phyloP scores from a whole-genome alignment of 2,888 invertebrate genomes.

The Polyommatus icarus region DNA sequence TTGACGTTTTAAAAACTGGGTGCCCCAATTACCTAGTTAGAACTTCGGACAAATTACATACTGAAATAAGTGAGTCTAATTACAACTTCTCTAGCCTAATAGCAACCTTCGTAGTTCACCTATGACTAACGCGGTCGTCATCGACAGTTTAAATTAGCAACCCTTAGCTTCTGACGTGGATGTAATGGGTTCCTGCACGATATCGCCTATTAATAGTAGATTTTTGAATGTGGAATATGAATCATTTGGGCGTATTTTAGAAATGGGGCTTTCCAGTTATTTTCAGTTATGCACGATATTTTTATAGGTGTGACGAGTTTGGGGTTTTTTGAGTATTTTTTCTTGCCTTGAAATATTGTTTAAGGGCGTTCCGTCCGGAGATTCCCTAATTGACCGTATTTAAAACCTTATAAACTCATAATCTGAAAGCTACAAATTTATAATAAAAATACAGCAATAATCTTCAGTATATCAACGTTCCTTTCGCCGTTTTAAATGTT shows the following conservation, averaged over 20 bases:
- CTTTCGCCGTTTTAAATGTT: no score
- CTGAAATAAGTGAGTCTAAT: not conserved
- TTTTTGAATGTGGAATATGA: constrained; percentile 6
- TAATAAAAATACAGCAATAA: no score
- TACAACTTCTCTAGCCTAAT: not conserved
- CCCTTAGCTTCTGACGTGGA: constrained; percentile 8
- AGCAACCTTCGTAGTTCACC: constrained; percentile 5
- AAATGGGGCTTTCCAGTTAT: constrained; percentile 33
- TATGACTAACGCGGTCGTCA: not conserved
- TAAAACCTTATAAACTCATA: no score
- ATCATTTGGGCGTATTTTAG: constrained; percentile 34
- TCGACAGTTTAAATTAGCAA: constrained; percentile 1
- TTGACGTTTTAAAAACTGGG: not conserved
- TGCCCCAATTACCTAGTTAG: not conserved
- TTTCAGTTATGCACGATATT: not conserved
- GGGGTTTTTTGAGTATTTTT: not conserved
- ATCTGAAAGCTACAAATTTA: no score
- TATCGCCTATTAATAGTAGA: constrained; percentile 3
- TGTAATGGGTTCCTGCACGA: constrained; percentile 9
- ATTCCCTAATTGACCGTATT: no score
- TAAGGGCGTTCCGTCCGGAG: no score
- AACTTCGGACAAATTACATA: not conserved
- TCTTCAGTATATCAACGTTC: no score
- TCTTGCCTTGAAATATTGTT: no score
- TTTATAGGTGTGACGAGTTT: not conserved